These are phyloP conservation scores for Dermolepida albohirtum DNA, from an alignment of 2,888 invertebrate genomes.

Conservation along the genomic window DNA sequence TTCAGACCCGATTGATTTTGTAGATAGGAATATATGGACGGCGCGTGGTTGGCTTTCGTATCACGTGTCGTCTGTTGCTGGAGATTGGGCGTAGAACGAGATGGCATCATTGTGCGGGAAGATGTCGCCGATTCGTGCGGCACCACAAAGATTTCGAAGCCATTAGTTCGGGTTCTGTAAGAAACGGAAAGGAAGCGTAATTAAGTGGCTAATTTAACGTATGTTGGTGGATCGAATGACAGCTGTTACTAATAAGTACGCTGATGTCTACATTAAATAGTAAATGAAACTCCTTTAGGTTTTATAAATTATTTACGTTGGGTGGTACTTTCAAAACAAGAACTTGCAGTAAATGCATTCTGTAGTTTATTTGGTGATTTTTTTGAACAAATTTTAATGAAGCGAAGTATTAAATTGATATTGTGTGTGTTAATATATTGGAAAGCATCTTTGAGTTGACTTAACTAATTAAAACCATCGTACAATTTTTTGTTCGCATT, in stretches of 20 bases:
- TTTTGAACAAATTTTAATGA: too few species aligned
- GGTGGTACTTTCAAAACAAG: too few species aligned
- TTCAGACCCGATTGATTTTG: conserved; percentile 59
- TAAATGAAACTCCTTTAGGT: neutral
- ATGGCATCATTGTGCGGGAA: conserved; percentile 63
- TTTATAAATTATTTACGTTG: too few species aligned
- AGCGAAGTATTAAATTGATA: too few species aligned
- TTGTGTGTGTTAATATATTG: too few species aligned
- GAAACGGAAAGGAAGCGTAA: neutral
- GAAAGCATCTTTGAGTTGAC: too few species aligned
- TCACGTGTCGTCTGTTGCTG: conserved; percentile 54
- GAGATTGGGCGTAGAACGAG: conserved; percentile 66
- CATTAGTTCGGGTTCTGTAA: conserved; percentile 57
- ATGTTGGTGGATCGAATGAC: neutral
- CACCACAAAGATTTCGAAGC: conserved; percentile 50
- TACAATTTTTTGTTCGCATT: too few species aligned
- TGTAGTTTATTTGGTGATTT: too few species aligned
- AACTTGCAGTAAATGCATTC: too few species aligned
- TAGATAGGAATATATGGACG: conserved; percentile 58
- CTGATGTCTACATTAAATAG: conserved; percentile 1
- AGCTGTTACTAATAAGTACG: neutral
- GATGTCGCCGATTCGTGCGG: conserved; percentile 27
- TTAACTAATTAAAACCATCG: too few species aligned
- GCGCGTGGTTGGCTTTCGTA: conserved; percentile 51
- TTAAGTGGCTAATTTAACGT: conserved; percentile 2